A percentile compares a stretch with the other conserved stretches of the same genome.
Evolutionary conservation across 2,888 invertebrate genomes (phyloP).

Genomic region (Embidobia sp.): DNA sequence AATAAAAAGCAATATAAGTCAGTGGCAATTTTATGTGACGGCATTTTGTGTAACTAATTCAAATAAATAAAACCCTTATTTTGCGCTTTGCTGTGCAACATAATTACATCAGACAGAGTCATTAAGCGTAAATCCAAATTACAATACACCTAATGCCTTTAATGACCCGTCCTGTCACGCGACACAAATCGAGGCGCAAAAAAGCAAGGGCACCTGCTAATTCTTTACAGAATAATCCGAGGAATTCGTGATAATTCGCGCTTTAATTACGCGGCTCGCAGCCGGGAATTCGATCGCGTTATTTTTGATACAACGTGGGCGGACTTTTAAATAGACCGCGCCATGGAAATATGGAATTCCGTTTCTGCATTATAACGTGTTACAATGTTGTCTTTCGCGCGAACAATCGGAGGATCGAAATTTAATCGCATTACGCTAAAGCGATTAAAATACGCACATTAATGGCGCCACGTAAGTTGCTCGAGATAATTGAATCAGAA

Average conservation of each 20-base stretch:
- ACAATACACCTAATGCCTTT: constrained; percentile 37
- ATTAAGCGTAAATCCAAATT: constrained; percentile 41
- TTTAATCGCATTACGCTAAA: constrained; percentile 49
- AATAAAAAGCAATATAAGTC: constrained; percentile 5
- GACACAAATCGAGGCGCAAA: constrained; percentile 26
- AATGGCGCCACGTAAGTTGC: background rate
- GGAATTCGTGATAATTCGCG: constrained; percentile 30
- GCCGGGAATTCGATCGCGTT: constrained; percentile 17
- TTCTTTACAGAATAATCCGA: constrained; percentile 19
- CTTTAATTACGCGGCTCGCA: constrained; percentile 11
- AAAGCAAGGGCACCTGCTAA: background rate
- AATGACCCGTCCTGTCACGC: constrained; percentile 26
- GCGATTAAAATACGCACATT: constrained; percentile 28
- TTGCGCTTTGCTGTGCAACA: constrained; percentile 20
- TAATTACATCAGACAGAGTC: constrained; percentile 31
- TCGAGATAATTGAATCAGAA: background rate
- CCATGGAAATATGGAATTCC: constrained; percentile 6
- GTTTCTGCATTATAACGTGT: constrained; percentile 21
- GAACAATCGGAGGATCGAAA: constrained; percentile 36
- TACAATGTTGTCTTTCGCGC: constrained; percentile 25
- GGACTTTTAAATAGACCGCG: constrained; percentile 26
- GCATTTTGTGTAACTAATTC: constrained; percentile 21
- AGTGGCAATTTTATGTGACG: background rate
- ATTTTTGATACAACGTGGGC: constrained; percentile 10
- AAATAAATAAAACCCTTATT: constrained; percentile 28